These are phyloP conservation scores for Anguilla japonica DNA, from an alignment of 2,113 vertebrate species.

Conservation along the genomic window DNA sequence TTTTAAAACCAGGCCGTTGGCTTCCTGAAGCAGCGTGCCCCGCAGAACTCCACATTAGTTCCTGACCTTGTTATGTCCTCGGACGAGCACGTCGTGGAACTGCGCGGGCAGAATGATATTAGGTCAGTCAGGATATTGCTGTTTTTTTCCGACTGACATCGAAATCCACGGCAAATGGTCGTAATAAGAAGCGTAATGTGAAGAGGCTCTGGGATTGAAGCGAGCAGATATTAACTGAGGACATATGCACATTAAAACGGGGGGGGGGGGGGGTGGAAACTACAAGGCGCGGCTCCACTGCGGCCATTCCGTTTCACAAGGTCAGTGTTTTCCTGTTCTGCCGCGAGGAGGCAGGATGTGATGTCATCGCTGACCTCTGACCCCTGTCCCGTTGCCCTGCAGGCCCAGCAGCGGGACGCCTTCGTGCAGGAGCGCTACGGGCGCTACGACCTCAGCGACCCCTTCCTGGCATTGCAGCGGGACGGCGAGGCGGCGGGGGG, in stretches of 20 bases:
- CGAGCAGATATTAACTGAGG: not conserved
- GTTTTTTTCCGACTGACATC: not conserved
- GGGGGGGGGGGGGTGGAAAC: not conserved
- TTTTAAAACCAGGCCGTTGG: not conserved
- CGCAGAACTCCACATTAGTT: not conserved
- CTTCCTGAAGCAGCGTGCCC: not conserved
- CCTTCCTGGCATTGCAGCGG: slow-evolving; percentile 89
- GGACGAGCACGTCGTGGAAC: not conserved
- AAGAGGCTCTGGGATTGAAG: not conserved
- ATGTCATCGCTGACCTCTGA: not conserved
- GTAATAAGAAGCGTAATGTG: not conserved
- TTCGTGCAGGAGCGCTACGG: slow-evolving; percentile 95
- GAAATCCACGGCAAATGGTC: not conserved
- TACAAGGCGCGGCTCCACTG: not conserved
- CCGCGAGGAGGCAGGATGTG: too few relatives aligned
- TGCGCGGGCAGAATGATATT: not conserved
- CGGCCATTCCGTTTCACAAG: not conserved
- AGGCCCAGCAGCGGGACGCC: slow-evolving; percentile 89
- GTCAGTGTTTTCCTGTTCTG: not conserved
- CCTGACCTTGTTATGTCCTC: not conserved
- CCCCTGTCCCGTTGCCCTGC: slow-evolving; percentile 36
- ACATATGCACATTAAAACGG: not conserved
- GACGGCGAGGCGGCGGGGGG: slow-evolving; percentile 80
- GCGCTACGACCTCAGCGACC: slow-evolving; percentile 92
- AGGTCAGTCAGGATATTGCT: not conserved